These are phyloP conservation scores for Leptopilina drosophilae DNA, from an alignment of 2,888 invertebrate species.

Conservation along the genomic window DNA sequence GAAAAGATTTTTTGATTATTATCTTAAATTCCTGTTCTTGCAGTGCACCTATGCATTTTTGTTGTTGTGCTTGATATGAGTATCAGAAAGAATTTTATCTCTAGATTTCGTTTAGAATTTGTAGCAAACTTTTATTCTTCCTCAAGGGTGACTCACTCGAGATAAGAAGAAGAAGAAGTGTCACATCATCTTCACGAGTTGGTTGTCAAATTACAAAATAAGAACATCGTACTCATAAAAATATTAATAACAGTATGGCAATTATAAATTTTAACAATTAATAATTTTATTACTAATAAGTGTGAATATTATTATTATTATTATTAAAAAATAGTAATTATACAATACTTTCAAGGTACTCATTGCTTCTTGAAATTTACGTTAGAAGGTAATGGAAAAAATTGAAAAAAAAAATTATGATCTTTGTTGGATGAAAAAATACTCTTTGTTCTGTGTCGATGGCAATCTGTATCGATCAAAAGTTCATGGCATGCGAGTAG, in stretches of 20 bases:
- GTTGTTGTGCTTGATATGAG: neutral
- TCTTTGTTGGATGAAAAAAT: slow-evolving; percentile 12
- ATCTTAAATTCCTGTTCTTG: neutral
- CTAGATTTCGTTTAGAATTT: neutral
- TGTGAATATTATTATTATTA: neutral
- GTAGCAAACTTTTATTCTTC: slow-evolving; percentile 6
- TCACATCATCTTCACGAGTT: neutral
- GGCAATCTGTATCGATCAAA: slow-evolving; percentile 37
- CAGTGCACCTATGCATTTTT: neutral
- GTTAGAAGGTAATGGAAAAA: no score
- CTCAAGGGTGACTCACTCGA: neutral
- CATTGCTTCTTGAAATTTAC: no score
- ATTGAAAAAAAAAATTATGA: neutral
- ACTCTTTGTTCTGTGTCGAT: slow-evolving; percentile 29
- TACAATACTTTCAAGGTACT: no score
- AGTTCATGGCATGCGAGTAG: slow-evolving; percentile 1
- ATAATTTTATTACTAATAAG: no score
- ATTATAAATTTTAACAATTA: no score
- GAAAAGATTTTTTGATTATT: no score
- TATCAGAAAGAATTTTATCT: slow-evolving; percentile 4
- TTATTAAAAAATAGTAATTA: neutral
- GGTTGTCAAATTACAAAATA: neutral
- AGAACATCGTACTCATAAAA: neutral
- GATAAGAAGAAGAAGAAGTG: neutral
- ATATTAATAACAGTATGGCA: no score